phyloP scores from a whole-genome alignment of 2,888 invertebrate genomes.

The Pammene fasciana region DNA sequence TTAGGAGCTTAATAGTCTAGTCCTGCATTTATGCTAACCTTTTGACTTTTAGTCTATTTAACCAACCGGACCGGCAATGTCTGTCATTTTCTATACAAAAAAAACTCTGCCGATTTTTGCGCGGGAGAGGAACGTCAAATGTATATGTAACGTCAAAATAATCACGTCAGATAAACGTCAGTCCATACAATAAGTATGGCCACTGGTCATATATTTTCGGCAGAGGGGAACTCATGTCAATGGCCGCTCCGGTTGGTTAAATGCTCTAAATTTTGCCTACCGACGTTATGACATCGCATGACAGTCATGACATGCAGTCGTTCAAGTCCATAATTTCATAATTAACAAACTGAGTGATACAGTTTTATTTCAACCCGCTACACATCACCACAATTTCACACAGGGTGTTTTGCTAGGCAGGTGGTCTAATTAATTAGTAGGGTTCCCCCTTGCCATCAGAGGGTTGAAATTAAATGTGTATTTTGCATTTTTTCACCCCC shows the following conservation, averaged over 20 bases:
- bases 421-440: constrained; percentile 77
- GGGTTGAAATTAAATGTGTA: constrained; percentile 77
- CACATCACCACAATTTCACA: constrained; percentile 52
- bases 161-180: too few species aligned
- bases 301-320: constrained; percentile 2
- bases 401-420: constrained; percentile 65
- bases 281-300: constrained; percentile 47
- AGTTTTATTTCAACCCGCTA: constrained; percentile 55
- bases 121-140: too few species aligned
- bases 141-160: too few species aligned
- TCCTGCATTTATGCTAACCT: background rate
- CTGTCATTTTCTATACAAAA: too few species aligned
- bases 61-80: too few species aligned
- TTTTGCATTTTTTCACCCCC: constrained; percentile 74
- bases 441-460: constrained; percentile 55
- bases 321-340: constrained; percentile 41
- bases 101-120: too few species aligned
- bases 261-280: too few species aligned
- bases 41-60: too few species aligned
- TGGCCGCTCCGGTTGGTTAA: too few species aligned
- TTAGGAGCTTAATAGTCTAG: constrained; percentile 1
- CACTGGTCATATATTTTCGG: too few species aligned
- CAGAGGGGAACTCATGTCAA: too few species aligned
- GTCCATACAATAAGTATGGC: too few species aligned
- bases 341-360: constrained; percentile 52